Percentiles rank a stretch among this genome's conserved stretches.
Conservation (phyloP, 1,140 invertebrate species). For the Drosophila lowei region DNA sequence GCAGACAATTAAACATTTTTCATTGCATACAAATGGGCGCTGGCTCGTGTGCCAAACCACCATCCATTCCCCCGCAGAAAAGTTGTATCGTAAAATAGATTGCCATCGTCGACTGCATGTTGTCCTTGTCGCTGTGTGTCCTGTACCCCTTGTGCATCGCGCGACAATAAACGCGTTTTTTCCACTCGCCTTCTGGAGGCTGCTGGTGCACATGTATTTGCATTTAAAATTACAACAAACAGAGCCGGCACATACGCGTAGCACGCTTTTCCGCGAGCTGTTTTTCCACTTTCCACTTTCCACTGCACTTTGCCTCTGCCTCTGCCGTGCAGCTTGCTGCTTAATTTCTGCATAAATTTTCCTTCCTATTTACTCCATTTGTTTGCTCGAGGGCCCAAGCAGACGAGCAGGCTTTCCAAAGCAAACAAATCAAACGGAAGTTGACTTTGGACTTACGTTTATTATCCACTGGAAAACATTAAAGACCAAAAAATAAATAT, state of each 20-base stretch:
- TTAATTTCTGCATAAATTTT: slow-evolving; percentile 45
- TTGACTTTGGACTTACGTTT: slow-evolving; percentile 49
- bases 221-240: slow-evolving; percentile 61
- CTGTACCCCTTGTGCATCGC: slow-evolving; percentile 2
- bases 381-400: slow-evolving; percentile 30
- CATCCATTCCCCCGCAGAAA: slow-evolving; percentile 25
- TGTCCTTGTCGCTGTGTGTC: slow-evolving; percentile 33
- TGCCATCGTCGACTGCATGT: slow-evolving; percentile 35
- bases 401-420: slow-evolving; percentile 1
- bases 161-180: slow-evolving; percentile 57
- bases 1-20: slow-evolving; percentile 80
- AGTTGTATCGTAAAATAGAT: slow-evolving; percentile 57
- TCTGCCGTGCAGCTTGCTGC: slow-evolving; percentile 7
- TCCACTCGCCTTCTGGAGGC: neutral
- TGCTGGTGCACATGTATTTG: slow-evolving; percentile 46
- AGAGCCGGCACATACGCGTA: neutral
- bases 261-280: too few species aligned
- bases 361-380: neutral
- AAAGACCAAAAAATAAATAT: slow-evolving; percentile 46
- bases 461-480: slow-evolving; percentile 47
- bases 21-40: slow-evolving; percentile 73
- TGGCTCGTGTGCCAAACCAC: neutral
- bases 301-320: slow-evolving; percentile 9
- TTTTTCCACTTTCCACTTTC: too few species aligned
- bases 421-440: slow-evolving; percentile 40